These are phyloP conservation scores for Gila orcuttii DNA, from an alignment of 2,113 vertebrate genomes.

Conservation along the genomic window DNA sequence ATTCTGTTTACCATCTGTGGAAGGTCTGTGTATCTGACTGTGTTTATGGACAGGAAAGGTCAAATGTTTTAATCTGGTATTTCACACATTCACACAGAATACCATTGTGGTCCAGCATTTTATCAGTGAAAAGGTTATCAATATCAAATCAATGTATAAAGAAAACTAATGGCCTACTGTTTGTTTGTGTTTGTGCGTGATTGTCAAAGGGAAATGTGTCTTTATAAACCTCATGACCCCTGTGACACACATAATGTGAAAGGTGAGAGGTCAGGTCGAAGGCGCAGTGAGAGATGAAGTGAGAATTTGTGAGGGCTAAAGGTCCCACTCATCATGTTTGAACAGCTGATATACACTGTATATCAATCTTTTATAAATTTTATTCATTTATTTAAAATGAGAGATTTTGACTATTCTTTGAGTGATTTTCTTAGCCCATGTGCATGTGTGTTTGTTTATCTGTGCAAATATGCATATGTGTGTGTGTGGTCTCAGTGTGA, in stretches of 20 bases:
- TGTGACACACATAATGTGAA: not conserved
- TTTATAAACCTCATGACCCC: not conserved
- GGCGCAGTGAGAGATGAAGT: slow-evolving; percentile 9
- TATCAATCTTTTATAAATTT: not conserved
- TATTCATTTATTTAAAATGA: not conserved
- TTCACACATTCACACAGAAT: not conserved
- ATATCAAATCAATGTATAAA: not conserved
- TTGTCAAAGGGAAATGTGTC: slow-evolving; percentile 1
- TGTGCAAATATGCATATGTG: not conserved
- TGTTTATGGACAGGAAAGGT: slow-evolving; percentile 25
- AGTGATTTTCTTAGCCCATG: not conserved
- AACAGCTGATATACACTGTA: slow-evolving; percentile 8
- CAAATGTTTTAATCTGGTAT: not conserved
- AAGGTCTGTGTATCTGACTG: not conserved
- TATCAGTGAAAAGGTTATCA: not conserved
- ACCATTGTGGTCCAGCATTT: not conserved
- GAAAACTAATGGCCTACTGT: not conserved
- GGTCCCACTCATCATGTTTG: slow-evolving; percentile 23
- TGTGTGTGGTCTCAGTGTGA: slow-evolving; percentile 37
- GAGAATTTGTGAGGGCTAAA: slow-evolving; percentile 18
- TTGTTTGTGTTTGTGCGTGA: not conserved
- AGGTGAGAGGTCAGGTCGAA: slow-evolving; percentile 15
- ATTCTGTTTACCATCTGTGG: slow-evolving; percentile 33
- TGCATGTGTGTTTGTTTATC: slow-evolving; percentile 44
- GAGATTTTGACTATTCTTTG: not conserved